These are phyloP conservation scores for Fregetta grallaria DNA, from an alignment of 2,113 vertebrate species.

Conservation along the genomic window DNA sequence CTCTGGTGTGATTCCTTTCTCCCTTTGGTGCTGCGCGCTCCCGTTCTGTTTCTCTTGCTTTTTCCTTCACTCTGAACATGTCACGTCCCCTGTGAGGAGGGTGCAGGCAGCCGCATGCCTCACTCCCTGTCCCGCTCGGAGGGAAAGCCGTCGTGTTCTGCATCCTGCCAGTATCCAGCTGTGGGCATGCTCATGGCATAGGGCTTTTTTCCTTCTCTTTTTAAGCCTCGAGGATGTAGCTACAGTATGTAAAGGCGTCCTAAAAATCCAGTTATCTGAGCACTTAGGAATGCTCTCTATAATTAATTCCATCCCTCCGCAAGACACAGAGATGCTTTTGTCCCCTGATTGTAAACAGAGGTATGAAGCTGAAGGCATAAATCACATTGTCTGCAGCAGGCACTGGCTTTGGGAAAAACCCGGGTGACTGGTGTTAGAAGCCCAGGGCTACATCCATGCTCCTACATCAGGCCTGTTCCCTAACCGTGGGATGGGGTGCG, in stretches of 20 bases:
- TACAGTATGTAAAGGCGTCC: background rate
- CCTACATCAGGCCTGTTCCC: background rate
- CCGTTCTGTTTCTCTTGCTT: background rate
- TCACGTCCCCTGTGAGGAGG: background rate
- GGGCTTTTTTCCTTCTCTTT: background rate
- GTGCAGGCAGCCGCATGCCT: accelerated
- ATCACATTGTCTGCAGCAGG: background rate
- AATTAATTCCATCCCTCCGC: background rate
- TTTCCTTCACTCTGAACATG: accelerated
- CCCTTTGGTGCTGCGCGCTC: background rate
- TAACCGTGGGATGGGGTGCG: background rate
- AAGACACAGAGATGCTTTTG: background rate
- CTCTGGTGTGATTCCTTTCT: background rate
- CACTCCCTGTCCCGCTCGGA: background rate
- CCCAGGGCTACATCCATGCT: background rate
- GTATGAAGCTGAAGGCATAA: background rate
- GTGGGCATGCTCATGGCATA: background rate
- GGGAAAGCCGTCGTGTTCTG: background rate
- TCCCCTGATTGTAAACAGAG: background rate
- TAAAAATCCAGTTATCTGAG: background rate
- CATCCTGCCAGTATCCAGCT: background rate
- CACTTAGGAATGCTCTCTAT: background rate
- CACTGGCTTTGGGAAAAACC: background rate
- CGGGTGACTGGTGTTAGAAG: background rate
- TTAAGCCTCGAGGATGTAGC: background rate